Evolutionary conservation across 2,888 invertebrate genomes (phyloP).

Genomic region (Thymelicus sylvestris): DNA sequence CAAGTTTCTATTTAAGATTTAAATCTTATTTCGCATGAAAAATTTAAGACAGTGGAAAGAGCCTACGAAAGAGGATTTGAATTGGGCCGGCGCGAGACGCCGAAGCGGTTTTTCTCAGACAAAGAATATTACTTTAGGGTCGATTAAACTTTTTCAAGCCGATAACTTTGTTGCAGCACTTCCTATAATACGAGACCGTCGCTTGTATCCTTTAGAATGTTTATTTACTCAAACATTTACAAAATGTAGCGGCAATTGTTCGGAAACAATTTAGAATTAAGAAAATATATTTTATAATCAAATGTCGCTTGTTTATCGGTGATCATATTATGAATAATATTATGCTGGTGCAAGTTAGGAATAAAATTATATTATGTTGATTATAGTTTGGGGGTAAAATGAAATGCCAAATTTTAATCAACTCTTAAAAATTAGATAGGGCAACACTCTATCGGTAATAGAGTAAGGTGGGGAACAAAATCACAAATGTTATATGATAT

Average conservation of each 20-base stretch:
- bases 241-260: slow-evolving; percentile 27
- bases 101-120: slow-evolving; percentile 54
- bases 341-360: too few relatives aligned
- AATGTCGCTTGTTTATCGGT: too few relatives aligned
- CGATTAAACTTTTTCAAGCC: slow-evolving; percentile 66
- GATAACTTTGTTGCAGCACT: slow-evolving; percentile 51
- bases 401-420: too few relatives aligned
- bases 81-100: slow-evolving; percentile 46
- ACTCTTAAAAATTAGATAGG: too few relatives aligned
- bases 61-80: slow-evolving; percentile 44
- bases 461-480: too few relatives aligned
- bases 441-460: too few relatives aligned
- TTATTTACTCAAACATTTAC: slow-evolving; percentile 41
- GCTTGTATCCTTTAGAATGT: slow-evolving; percentile 40
- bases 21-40: not conserved
- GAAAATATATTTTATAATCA: too few relatives aligned
- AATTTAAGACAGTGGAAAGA: slow-evolving; percentile 2
- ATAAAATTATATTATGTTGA: too few relatives aligned
- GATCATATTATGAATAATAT: too few relatives aligned
- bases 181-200: slow-evolving; percentile 43
- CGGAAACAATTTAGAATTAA: slow-evolving; percentile 16
- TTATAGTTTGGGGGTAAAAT: too few relatives aligned
- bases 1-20: not conserved
- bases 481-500: too few relatives aligned
- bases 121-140: slow-evolving; percentile 69